Base-by-base conservation (phyloP, 2,888 invertebrate genomes). In the Axea sp. region DNA sequence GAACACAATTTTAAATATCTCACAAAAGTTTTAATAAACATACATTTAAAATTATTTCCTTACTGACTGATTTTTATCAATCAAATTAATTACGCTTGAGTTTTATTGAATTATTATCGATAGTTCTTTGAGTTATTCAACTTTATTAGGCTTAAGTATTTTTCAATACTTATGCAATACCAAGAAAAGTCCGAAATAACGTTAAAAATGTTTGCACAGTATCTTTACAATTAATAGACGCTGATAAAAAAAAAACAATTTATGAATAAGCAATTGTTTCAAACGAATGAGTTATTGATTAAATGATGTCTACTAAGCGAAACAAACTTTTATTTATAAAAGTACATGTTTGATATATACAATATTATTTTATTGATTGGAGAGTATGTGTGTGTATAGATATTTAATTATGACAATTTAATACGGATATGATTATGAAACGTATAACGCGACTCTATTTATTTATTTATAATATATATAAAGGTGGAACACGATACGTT, bases 331-430 rank as follows among this genome's bases (percentile, higher is more conserved):
- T 26, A 26, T 26, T 26, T 26, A 26, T 26, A 26, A 26, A 26
- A 26, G 7, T 26, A 7, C 24, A 26, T 26, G 24, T 26, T 26
- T 26, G 30, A 31, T 31, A 6, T 7, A 7, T 12, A 12, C 31
- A 12, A 30, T 30, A 30, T 30, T 8, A 30, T 30, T 30, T 30
- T 30, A 30, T 30, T 30, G 30, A 30, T 30, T 9, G 9, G 9
- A 1, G 9, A 30, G 9, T 30, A 7, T 7, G n/a, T n/a, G n/a
- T 9, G 9, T 9, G 5, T 9, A 9, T 8, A 30, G 30, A 30
- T 8, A 30, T 30, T 11, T 11, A 31, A 31, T 11, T 31, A 31
- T 11, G 12, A 31, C 31, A 31, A 31, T 31, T 31, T 31, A 31
- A 31, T 31, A 12, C 12, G 5, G 5, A 12, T 12, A 31, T 7